Evolutionary conservation across 2,888 invertebrate genomes (phyloP), one percentile per base, ranked within the genome.

Genomic region (Gryllus longicercus): DNA sequence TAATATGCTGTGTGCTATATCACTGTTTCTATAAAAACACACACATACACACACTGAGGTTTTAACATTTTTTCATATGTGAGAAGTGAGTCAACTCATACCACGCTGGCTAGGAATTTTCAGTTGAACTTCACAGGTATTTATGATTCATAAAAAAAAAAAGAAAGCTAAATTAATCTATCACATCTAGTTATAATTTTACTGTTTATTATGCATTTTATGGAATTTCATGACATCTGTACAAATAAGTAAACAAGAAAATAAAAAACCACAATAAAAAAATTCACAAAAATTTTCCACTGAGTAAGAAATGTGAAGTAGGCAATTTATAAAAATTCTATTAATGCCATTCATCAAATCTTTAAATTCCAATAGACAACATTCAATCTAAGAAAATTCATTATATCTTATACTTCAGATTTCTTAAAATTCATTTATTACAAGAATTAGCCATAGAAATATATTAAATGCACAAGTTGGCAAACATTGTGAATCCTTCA

Each of bases 121-220:
- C 63, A 63, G 63, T 63, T 63, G 63, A 63, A 63, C 63, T 63
- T 63, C 63, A 63, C 63, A 63, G 63, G 63, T 63, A 63, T 63
- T 63, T 63, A 63, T n/a, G n/a, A 14, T n/a, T 5, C 8, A 63
- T 63, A 63, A 63, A 38, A 38, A 51, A 63, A 38, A 51, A 63
- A 63, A n/a, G n/a, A n/a, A 63, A 63, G 63, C 63, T 63, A 63
- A 63, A 63, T 63, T 63, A 63, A 63, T 18, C 14, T 63, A 14
- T 63, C n/a, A 63, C n/a, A 63, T 63, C 63, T 63, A 63, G 3
- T 63, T 18, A n/a, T 63, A n/a, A 63, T n/a, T 63, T 63, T 63
- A 63, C 63, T 63, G n/a, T 63, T 63, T 63, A 63, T 63, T 63
- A 63, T 63, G 14, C 63, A 63, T 63, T 63, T 18, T 63, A 63